Evolutionary conservation across 2,113 vertebrate genomes (phyloP), one percentile per base, ranked within the genome.

Genomic region (Aldabrachelys gigantea): DNA sequence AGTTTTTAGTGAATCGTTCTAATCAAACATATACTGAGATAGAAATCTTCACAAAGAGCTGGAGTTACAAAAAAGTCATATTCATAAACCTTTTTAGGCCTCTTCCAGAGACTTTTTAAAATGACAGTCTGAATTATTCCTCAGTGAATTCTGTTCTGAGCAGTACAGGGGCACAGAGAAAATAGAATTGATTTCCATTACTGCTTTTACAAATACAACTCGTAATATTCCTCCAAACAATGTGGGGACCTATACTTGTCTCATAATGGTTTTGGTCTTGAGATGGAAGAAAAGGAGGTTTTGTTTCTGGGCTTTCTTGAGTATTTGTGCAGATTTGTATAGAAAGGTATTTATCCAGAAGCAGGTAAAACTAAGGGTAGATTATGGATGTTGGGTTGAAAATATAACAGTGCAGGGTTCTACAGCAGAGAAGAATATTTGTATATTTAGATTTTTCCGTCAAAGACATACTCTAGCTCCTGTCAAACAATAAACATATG

Each of bases 131-230:
- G 52, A 84, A 89, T 94, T 53, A 75, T 53, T 94, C 38, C 10
- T 24, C n/a, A 50, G 3, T 82, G 16, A 17, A 25, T 2, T 92
- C 35, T 49, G 38, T n/a, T 86, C 38, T 91, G 17, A 92, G 19
- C 79, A 84, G 10, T 44, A 72, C 12, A 53, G 17, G 8, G 5
- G 6, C 89, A 41, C 35, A 89, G 56, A 80, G 78, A 89, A 86
- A 93, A 57, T 17, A 82, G 31, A 79, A 59, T 38, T 89, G 24
- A 82, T 97, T 94, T 84, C 38, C 52, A 17, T 72, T 94, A 88
- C 44, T 80, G 17, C 38, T 89, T 94, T 90, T 93, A 62, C 14
- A 93, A 94, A 69, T 17, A 56, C n/a, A 86, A 38, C 29, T 2
- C 44, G 14, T 72, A 54, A 10, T 84, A 84, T 8, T 3, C 0